Base-by-base conservation (phyloP, 2,888 invertebrate species). In the Cerceris ruficornis region DNA sequence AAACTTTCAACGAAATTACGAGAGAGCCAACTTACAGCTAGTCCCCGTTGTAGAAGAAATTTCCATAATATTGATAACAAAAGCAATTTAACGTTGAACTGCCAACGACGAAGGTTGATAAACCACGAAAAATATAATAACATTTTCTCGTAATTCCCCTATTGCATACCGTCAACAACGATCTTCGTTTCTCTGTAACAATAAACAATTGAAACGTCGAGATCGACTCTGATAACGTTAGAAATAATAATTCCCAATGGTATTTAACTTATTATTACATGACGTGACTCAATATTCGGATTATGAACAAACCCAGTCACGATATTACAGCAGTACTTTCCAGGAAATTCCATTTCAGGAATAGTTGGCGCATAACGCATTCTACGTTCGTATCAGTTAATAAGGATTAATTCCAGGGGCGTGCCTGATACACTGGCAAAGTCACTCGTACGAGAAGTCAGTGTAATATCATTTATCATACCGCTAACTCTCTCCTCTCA, bases 341-440 rank as follows among this genome's bases (percentile, higher is more conserved):
- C 57, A 50, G 41, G 73, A 66, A 69, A 67, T 59, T 67, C 66
- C 73, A 73, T 69, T 66, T 69, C 61, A 39, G 61, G 46, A 78
- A 78, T 73, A 61, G 71, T 69, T 55, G 42, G 61, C 41, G 62
- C 49, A 61, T 66, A 75, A 69, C 15, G 62, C 17, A 39, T 52
- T 58, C 57, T 46, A 13, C 15, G 28, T 50, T 52, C 60, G 72
- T 62, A 62, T 69, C 65, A 69, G 79, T 77, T 85, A 85, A 85
- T 85, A 85, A 81, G 77, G 72, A 85, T 85, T 85, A 85, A 85
- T 83, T 74, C 74, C 71, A 65, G 66, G 49, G 54, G 75, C 75
- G 75, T 75, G 77, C 68, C 77, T 77, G 82, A 84, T 79, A 69
- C 77, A 84, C 80, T 67, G 74, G 76, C 75, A 43, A 84, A 84